Evolutionary conservation across 1,140 invertebrate genomes (phyloP), one percentile per base, ranked within the genome.

Genomic region (Sminthurides bifidus): DNA sequence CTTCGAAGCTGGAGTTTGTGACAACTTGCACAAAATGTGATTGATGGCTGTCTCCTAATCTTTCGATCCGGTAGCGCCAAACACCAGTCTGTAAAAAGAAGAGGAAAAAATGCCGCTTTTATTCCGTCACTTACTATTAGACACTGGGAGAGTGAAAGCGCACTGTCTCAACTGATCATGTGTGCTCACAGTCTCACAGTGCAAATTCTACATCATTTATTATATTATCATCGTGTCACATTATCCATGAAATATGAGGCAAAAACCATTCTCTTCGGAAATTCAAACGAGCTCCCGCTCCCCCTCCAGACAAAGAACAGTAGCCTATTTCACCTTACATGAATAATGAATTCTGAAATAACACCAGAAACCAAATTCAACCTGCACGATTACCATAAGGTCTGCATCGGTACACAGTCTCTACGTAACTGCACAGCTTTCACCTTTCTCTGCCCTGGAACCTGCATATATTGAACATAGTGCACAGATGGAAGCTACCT

Each of bases 11-110:
- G 21, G 64, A 58, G 55, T 59, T 59, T 52, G 65, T 58, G 59
- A 65, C 53, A 59, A 67, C 59, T 69, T 77, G 75, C 8, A 77
- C 69, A 58, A 72, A 76, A 65, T 77, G 76, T 27, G 76, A 75
- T 66, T 79, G 77, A 24, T 76, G 77, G 60, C 73, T 76, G 37
- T 77, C 76, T 21, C 71, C 64, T 59, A 74, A 73, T 14, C 75
- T 68, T 66, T 79, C 76, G 33, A 79, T 75, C 26, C 69, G 71
- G 64, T 79, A 79, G 0, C 73, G 73, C 77, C 77, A 79, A 6
- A 75, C 75, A 24, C 77, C 77, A 54, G 71, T 73, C 71, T 75
- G 63, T 37, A 70, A 71, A 33, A 63, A 54, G 48, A 23, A 35
- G 8, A n/a, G 33, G 33, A 35, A 35, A 35, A 10, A 10, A 10